A percentile compares a stretch with the other conserved stretches of the same genome.
Evolutionary conservation across 2,797 vertebrate genomes (phyloP).

Genomic region (Streptopelia turtur): DNA sequence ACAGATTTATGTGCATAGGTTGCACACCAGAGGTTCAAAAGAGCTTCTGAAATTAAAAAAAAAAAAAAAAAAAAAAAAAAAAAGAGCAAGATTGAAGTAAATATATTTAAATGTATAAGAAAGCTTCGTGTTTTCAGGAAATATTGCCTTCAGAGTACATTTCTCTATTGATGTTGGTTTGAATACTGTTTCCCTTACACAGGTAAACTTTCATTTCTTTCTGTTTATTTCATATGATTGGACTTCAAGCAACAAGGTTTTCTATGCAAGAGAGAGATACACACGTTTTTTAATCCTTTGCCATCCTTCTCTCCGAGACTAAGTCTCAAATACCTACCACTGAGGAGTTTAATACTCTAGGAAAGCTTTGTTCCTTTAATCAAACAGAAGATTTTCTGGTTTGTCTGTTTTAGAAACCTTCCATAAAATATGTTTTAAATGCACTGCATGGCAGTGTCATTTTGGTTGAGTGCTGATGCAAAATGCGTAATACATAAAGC

Average conservation of each 20-base stretch:
- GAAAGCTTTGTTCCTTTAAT: neutral
- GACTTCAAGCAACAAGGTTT: neutral
- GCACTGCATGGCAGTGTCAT: neutral
- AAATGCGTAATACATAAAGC: neutral
- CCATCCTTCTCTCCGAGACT: neutral
- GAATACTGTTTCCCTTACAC: neutral
- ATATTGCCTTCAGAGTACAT: neutral
- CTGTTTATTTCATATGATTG: neutral
- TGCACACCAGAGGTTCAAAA: neutral
- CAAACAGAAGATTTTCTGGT: neutral
- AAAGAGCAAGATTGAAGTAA: neutral
- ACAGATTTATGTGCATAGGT: neutral
- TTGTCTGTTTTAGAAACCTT: neutral
- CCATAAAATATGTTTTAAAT: neutral
- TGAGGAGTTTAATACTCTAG: neutral
- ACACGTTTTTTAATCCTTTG: neutral
- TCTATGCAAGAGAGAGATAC: neutral
- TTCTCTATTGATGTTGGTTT: neutral
- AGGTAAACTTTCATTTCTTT: neutral
- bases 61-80: neutral
- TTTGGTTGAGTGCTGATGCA: neutral
- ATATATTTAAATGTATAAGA: neutral
- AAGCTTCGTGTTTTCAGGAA: neutral
- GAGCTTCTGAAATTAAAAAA: neutral
- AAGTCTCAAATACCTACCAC: neutral